Evolutionary conservation across 1,140 invertebrate species (phyloP).

Genomic region (Zeugodacus cucurbitae): DNA sequence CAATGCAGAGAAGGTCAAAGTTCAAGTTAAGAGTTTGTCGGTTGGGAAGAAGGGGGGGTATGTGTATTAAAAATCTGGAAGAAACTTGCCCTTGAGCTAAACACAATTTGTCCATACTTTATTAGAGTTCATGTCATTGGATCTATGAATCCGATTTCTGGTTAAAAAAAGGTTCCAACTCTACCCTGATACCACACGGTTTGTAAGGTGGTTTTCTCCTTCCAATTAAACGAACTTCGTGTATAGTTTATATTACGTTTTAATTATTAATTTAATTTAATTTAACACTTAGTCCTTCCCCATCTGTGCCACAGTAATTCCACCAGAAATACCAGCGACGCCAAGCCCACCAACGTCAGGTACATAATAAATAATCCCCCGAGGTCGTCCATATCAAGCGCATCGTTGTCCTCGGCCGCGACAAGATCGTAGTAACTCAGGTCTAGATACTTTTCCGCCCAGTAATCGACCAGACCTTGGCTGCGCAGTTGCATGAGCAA

Average conservation of each 20-base stretch:
- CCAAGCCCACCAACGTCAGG: not conserved
- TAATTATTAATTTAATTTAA: too few species aligned
- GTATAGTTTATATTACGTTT: too few species aligned
- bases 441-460: constrained; percentile 17
- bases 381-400: not conserved
- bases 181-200: too few species aligned
- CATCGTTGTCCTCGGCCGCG: not conserved
- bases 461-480: constrained; percentile 41
- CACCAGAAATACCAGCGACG: not conserved
- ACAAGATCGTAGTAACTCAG: not conserved
- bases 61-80: too few species aligned
- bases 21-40: not conserved
- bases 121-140: too few species aligned
- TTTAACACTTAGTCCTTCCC: not conserved
- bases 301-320: not conserved
- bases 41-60: not conserved
- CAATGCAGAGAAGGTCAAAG: constrained; percentile 40
- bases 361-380: not conserved
- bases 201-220: too few species aligned
- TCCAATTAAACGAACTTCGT: too few species aligned
- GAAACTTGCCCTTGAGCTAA: too few species aligned
- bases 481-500: constrained; percentile 44
- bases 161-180: too few species aligned
- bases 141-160: too few species aligned
- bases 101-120: too few species aligned